phyloP scores from a whole-genome alignment of 2,888 invertebrate genomes.

The Girardia tigrina region DNA sequence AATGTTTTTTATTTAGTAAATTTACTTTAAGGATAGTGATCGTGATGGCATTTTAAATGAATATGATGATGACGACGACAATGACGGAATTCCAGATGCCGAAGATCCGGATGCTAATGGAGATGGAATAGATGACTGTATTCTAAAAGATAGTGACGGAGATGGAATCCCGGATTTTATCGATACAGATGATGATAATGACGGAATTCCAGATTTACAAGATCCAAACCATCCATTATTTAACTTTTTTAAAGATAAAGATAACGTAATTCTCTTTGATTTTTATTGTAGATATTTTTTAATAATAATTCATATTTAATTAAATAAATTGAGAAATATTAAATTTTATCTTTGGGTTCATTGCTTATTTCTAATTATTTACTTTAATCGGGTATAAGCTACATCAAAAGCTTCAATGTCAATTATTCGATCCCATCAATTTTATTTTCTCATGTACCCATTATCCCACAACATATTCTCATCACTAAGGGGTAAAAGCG shows the following conservation, averaged over 20 bases:
- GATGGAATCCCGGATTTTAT: conserved; percentile 38
- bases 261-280: conserved; percentile 44
- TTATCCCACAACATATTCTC: no score
- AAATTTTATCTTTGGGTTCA: no score
- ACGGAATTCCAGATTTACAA: conserved; percentile 37
- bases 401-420: no score
- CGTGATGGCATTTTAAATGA: conserved; percentile 40
- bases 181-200: conserved; percentile 38
- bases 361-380: no score
- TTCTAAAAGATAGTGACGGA: conserved; percentile 36
- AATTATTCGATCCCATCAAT: no score
- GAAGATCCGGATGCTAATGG: conserved; percentile 37
- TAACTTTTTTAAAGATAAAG: conserved; percentile 36
- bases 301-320: no score
- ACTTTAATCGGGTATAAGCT: no score
- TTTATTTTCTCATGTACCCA: no score
- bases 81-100: conserved; percentile 37
- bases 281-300: no score
- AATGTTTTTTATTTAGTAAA: no score
- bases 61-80: conserved; percentile 38
- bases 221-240: conserved; percentile 36
- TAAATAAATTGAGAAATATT: no score
- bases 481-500: no score
- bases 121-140: conserved; percentile 35
- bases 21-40: conserved; percentile 43